phyloP scores from a whole-genome alignment of 2,113 vertebrate species.

The Clarias magur region DNA sequence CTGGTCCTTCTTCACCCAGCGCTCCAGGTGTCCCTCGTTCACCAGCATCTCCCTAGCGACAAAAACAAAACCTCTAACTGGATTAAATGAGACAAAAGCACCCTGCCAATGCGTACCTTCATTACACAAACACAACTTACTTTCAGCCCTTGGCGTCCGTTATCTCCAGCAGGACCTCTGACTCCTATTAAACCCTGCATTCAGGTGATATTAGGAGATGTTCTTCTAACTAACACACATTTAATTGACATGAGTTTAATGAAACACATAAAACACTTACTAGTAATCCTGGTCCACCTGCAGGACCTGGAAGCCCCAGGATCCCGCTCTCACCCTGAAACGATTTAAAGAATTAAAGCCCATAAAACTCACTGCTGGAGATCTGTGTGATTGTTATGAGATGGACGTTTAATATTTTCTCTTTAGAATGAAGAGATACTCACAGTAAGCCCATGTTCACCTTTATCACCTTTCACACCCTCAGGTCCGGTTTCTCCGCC shows the following conservation, averaged over 20 bases:
- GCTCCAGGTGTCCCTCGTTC: slow-evolving; percentile 57
- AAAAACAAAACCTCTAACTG: slow-evolving; percentile 3
- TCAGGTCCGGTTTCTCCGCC: slow-evolving; percentile 65
- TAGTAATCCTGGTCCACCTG: slow-evolving; percentile 58
- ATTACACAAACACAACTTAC: slow-evolving; percentile 51
- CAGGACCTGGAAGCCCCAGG: slow-evolving; percentile 58
- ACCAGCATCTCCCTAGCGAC: slow-evolving; percentile 65
- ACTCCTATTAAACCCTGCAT: slow-evolving; percentile 67
- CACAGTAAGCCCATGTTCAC: slow-evolving; percentile 62
- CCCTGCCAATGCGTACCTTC: not conserved
- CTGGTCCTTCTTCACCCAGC: slow-evolving; percentile 58
- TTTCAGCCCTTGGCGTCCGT: slow-evolving; percentile 67
- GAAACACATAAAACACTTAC: slow-evolving; percentile 56
- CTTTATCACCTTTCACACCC: slow-evolving; percentile 66
- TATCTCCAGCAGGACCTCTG: slow-evolving; percentile 60
- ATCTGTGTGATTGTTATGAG: not conserved
- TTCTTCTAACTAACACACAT: not conserved
- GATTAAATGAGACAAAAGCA: not conserved
- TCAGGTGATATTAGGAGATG: not conserved
- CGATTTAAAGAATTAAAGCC: slow-evolving; percentile 22
- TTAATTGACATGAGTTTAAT: not conserved
- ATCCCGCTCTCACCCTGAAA: slow-evolving; percentile 67
- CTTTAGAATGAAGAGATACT: slow-evolving; percentile 30
- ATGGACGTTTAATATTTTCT: not conserved
- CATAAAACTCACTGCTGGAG: not conserved